These are phyloP conservation scores for Troides oblongomaculatus DNA, from an alignment of 2,888 invertebrate genomes.

Conservation along the genomic window DNA sequence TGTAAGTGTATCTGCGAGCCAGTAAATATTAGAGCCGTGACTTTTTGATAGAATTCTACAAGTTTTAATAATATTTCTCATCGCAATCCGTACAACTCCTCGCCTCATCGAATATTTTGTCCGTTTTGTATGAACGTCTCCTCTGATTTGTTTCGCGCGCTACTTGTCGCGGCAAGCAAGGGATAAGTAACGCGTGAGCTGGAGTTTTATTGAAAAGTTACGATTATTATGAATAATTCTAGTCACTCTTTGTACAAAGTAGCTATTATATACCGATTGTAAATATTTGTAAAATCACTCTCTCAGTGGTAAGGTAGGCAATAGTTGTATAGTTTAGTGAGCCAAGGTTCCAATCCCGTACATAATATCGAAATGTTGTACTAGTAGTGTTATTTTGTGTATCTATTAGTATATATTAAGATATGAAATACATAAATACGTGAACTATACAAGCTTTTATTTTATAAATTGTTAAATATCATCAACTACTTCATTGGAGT, in stretches of 20 bases:
- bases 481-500: not conserved
- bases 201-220: conserved; percentile 34
- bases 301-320: conserved; percentile 43
- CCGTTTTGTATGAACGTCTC: conserved; percentile 31
- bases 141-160: conserved; percentile 10
- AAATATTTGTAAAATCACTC: conserved; percentile 44
- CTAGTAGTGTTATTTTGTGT: conserved; percentile 72
- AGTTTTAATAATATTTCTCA: conserved; percentile 40
- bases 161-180: not conserved
- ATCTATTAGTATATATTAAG: conserved; percentile 45
- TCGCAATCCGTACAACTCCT: conserved; percentile 30
- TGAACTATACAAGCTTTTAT: conserved; percentile 19
- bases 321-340: conserved; percentile 33
- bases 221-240: conserved; percentile 48
- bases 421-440: conserved; percentile 44
- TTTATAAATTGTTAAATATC: conserved; percentile 1
- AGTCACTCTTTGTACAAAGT: conserved; percentile 77
- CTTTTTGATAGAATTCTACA: conserved; percentile 34
- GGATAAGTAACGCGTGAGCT: not conserved
- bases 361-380: conserved; percentile 41
- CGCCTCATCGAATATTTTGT: conserved; percentile 20
- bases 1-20: conserved; percentile 37
- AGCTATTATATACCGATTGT: conserved; percentile 43
- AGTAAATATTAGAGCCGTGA: conserved; percentile 35
- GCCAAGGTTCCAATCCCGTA: conserved; percentile 5